A percentile compares a stretch with the other conserved stretches of the same genome.
Conservation (phyloP, 1,140 invertebrate genomes). For the Antheraea mylitta region DNA sequence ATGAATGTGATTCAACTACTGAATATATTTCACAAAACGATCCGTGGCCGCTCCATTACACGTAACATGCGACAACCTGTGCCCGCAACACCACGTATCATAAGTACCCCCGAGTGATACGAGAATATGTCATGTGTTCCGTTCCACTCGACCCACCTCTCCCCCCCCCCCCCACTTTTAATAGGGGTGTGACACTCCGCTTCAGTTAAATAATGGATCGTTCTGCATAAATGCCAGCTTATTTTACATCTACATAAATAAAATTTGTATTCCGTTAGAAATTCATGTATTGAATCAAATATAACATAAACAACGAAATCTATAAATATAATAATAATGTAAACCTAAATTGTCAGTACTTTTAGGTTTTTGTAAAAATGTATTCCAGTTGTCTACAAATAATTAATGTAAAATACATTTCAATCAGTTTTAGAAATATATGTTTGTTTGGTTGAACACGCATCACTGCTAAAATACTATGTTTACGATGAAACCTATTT, state of each 20-base stretch:
- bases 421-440: too few relatives aligned
- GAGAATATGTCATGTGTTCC: slow-evolving; percentile 68
- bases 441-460: too few relatives aligned
- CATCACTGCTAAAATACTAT: too few relatives aligned
- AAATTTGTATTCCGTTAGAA: slow-evolving; percentile 16
- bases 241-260: slow-evolving; percentile 43
- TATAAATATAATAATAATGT: too few relatives aligned
- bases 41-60: slow-evolving; percentile 51
- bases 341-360: too few relatives aligned
- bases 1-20: too few relatives aligned
- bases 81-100: slow-evolving; percentile 47
- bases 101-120: slow-evolving; percentile 57
- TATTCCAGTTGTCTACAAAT: too few relatives aligned
- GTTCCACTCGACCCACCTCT: slow-evolving; percentile 31
- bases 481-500: too few relatives aligned
- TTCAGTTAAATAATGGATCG: slow-evolving; percentile 60
- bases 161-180: slow-evolving; percentile 22
- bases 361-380: too few relatives aligned
- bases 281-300: too few relatives aligned
- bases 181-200: slow-evolving; percentile 32
- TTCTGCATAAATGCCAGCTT: slow-evolving; percentile 37
- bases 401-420: too few relatives aligned
- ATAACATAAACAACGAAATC: too few relatives aligned
- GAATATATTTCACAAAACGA: not conserved
- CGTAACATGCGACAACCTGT: slow-evolving; percentile 50